A percentile compares a stretch with the other conserved stretches of the same genome.
These are phyloP conservation scores for Caenorhabditis sulstoni DNA, from an alignment of 2,888 invertebrate genomes.

Conservation along the genomic window DNA sequence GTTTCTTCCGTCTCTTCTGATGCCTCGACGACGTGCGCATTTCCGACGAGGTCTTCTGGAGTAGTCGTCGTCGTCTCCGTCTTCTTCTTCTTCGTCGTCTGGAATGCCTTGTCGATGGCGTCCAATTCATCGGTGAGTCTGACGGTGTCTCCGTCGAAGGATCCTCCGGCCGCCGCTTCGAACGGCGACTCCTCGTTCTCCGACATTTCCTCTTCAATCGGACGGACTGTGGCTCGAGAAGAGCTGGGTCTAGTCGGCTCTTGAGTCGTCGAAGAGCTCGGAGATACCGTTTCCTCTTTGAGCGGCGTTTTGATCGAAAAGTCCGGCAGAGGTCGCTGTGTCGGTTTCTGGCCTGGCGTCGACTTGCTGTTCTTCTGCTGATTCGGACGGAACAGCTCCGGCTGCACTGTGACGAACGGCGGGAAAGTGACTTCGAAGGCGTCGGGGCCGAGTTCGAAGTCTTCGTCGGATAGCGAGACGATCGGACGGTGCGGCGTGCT, in stretches of 20 bases:
- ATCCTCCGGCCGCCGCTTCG: constrained; percentile 23
- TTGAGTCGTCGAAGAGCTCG: not conserved
- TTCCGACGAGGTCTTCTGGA: constrained; percentile 23
- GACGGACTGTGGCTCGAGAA: constrained; percentile 19
- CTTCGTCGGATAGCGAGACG: constrained; percentile 74
- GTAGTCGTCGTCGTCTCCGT: constrained; percentile 15
- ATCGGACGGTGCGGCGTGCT: constrained; percentile 69
- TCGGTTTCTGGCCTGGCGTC: not conserved
- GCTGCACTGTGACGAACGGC: constrained; percentile 76
- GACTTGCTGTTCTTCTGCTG: constrained; percentile 12
- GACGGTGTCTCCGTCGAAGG: constrained; percentile 41
- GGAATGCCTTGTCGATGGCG: constrained; percentile 37
- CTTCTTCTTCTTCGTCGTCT: constrained; percentile 41
- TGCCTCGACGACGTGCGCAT: constrained; percentile 26
- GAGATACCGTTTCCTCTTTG: constrained; percentile 30
- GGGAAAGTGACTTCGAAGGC: constrained; percentile 78
- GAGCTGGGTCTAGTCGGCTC: constrained; percentile 3
- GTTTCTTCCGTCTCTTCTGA: constrained; percentile 31
- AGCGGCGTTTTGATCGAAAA: constrained; percentile 60
- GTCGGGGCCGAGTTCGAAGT: constrained; percentile 77
- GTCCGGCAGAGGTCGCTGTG: constrained; percentile 60
- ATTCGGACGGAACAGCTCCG: constrained; percentile 68
- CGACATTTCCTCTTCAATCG: constrained; percentile 36
- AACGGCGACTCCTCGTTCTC: constrained; percentile 54
- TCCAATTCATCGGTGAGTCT: constrained; percentile 36